phyloP scores from a whole-genome alignment of 2,888 invertebrate species.

The Diarsia rubi region DNA sequence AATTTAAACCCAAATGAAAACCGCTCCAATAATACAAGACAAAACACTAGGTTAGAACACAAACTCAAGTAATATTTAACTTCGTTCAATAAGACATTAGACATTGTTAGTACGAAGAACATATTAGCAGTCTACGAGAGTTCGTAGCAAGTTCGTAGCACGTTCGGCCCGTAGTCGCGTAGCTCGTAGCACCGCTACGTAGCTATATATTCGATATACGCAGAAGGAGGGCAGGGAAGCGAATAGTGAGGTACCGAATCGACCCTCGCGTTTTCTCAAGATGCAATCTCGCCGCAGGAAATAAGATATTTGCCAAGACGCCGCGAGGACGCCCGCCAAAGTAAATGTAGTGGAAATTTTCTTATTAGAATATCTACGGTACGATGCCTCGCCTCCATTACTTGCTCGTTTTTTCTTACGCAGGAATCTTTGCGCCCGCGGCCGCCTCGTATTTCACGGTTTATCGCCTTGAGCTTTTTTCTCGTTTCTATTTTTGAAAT shows the following conservation, averaged over 20 bases:
- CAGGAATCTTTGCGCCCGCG: conserved; percentile 84
- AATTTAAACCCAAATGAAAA: neutral
- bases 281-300: conserved; percentile 91
- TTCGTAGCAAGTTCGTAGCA: conserved; percentile 69
- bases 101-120: conserved; percentile 51
- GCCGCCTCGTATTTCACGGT: conserved; percentile 80
- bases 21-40: conserved; percentile 8
- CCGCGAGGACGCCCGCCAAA: conserved; percentile 89
- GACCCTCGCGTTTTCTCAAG: conserved; percentile 91
- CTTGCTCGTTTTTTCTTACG: conserved; percentile 85
- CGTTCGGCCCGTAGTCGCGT: conserved; percentile 61
- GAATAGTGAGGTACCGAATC: conserved; percentile 87
- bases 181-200: conserved; percentile 60
- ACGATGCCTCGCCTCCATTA: conserved; percentile 88
- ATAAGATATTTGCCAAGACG: conserved; percentile 92
- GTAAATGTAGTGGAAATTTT: conserved; percentile 92
- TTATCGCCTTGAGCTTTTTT: conserved; percentile 75
- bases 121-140: conserved; percentile 67
- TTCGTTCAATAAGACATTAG: conserved; percentile 62
- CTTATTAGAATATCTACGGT: conserved; percentile 91
- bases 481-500: conserved; percentile 57
- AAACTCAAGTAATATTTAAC: conserved; percentile 50
- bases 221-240: conserved; percentile 80
- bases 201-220: conserved; percentile 65
- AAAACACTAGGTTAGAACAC: conserved; percentile 17